phyloP scores from a whole-genome alignment of 2,797 vertebrate genomes.

The Poecilia gillii region DNA sequence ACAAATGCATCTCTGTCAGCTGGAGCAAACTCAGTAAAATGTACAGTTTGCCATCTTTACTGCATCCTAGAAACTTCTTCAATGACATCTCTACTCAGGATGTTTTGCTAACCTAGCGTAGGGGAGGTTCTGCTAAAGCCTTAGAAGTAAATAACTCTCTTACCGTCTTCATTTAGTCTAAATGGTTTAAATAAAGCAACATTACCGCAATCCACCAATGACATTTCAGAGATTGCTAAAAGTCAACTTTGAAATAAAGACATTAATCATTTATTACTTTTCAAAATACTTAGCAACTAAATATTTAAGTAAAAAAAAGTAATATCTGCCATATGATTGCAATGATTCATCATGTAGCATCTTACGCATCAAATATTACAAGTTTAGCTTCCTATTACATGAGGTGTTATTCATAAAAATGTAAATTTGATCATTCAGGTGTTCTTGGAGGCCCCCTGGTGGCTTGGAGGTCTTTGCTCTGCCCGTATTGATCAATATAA shows the following conservation, averaged over 20 bases:
- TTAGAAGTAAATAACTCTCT: not conserved
- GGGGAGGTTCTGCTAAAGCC: not conserved
- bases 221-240: not conserved
- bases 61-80: not conserved
- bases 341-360: not conserved
- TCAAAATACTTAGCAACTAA: not conserved
- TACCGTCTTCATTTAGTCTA: not conserved
- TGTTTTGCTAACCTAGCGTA: not conserved
- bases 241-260: not conserved
- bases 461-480: not conserved
- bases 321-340: not conserved
- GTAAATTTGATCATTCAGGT: not conserved
- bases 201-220: not conserved
- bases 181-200: not conserved
- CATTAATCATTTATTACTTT: not conserved
- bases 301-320: not conserved
- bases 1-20: slow-evolving; percentile 37
- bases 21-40: not conserved
- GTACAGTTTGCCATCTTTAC: not conserved
- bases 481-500: not conserved
- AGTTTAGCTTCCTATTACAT: not conserved
- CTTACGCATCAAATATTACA: not conserved
- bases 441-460: not conserved
- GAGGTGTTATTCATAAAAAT: not conserved
- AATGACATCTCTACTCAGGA: not conserved